Evolutionary conservation across 2,888 invertebrate species (phyloP).

Genomic region (Neoascia interrupta): DNA sequence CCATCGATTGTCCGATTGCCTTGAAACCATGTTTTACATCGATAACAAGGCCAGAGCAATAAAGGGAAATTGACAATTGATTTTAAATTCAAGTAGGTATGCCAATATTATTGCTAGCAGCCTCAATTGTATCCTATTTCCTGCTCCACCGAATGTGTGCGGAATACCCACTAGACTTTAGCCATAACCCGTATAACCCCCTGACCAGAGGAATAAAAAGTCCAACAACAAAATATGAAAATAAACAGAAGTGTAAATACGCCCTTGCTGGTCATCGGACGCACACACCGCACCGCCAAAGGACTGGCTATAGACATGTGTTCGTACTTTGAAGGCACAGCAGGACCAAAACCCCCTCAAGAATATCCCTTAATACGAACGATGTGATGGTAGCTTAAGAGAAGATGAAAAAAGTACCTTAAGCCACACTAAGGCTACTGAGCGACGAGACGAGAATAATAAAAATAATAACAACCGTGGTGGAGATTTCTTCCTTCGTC

Average conservation of each 20-base stretch:
- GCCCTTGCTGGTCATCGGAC: slow-evolving; percentile 32
- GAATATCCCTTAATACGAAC: slow-evolving; percentile 16
- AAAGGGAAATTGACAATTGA: no score
- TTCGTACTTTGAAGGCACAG: not conserved
- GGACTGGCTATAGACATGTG: not conserved
- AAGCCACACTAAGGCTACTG: slow-evolving; percentile 9
- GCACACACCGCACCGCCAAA: not conserved
- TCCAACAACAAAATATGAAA: slow-evolving; percentile 56
- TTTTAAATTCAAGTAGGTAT: slow-evolving; percentile 40
- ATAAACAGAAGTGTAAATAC: slow-evolving; percentile 53
- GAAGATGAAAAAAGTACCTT: no score
- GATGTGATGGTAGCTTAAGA: slow-evolving; percentile 33
- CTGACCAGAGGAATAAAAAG: slow-evolving; percentile 5
- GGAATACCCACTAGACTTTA: slow-evolving; percentile 30
- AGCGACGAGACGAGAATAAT: slow-evolving; percentile 56
- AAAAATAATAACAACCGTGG: slow-evolving; percentile 56
- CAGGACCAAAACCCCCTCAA: not conserved
- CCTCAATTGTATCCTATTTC: slow-evolving; percentile 48
- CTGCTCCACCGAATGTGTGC: slow-evolving; percentile 31
- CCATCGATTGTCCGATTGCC: no score
- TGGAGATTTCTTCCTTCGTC: slow-evolving; percentile 25
- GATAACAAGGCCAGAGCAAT: no score
- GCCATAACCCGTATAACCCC: not conserved
- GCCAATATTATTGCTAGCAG: slow-evolving; percentile 41
- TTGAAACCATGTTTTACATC: no score